phyloP scores from a whole-genome alignment of 2,888 invertebrate genomes.

The Ectropis crepuscularia region DNA sequence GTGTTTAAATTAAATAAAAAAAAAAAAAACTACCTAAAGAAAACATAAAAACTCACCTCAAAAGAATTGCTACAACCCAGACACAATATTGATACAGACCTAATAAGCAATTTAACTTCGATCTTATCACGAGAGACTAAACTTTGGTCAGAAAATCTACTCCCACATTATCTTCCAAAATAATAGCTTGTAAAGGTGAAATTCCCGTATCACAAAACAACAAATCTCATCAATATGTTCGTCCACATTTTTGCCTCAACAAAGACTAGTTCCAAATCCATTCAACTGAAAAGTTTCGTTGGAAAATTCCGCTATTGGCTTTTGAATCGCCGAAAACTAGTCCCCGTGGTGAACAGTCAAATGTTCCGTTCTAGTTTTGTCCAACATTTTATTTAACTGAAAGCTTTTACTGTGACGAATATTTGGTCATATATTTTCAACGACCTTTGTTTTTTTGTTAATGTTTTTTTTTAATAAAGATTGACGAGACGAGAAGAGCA shows the following conservation, averaged over 20 bases:
- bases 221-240: slow-evolving; percentile 4
- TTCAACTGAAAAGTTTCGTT: slow-evolving; percentile 8
- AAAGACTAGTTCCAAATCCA: slow-evolving; percentile 1
- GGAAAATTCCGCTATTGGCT: slow-evolving; percentile 9
- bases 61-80: neutral
- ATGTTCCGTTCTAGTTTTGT: slow-evolving; percentile 4
- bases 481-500: too few species aligned
- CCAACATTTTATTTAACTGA: slow-evolving; percentile 16
- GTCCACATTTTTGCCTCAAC: neutral
- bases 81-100: neutral
- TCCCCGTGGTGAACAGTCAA: neutral
- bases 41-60: neutral
- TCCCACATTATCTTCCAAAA: neutral
- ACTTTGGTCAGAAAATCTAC: neutral
- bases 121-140: neutral
- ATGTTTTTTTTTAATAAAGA: too few species aligned
- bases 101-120: neutral
- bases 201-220: neutral
- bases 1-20: too few species aligned
- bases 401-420: slow-evolving; percentile 17
- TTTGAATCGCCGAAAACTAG: slow-evolving; percentile 8
- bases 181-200: neutral
- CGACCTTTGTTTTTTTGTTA: neutral
- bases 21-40: too few species aligned
- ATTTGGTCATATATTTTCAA: neutral